Conservation (phyloP, 2,113 vertebrate genomes). For the Poecile atricapillus region DNA sequence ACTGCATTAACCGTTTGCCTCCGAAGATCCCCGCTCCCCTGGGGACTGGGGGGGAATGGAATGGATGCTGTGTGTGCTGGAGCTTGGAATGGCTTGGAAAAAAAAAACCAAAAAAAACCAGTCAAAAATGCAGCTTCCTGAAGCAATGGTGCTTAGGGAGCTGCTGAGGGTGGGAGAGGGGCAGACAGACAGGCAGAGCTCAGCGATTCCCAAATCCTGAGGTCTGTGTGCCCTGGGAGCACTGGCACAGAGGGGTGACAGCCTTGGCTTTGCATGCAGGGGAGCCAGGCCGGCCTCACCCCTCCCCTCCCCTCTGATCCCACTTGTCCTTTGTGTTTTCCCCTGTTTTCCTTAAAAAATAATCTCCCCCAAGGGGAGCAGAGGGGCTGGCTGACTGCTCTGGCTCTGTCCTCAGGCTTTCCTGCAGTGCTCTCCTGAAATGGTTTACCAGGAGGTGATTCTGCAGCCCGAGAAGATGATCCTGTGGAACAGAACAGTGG, state of each 20-base stretch:
- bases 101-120: too few species aligned
- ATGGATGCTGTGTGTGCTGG: background rate
- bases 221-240: background rate
- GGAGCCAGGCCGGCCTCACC: background rate
- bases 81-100: background rate
- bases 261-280: accelerated
- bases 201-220: background rate
- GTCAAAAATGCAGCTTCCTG: background rate
- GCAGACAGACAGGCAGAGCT: background rate
- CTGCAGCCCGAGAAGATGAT: conserved; percentile 95
- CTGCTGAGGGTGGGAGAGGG: background rate
- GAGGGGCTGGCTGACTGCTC: background rate
- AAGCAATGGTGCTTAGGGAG: accelerated
- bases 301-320: background rate
- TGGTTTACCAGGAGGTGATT: conserved; percentile 94
- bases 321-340: background rate
- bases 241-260: background rate
- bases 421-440: conserved; percentile 90
- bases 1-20: background rate
- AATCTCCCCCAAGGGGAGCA: background rate
- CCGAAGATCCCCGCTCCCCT: background rate
- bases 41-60: background rate
- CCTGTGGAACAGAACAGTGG: conserved; percentile 92
- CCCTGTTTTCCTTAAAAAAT: background rate
- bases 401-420: conserved; percentile 75